Evolutionary conservation across 2,113 vertebrate genomes (phyloP).

Genomic region (Spilogale gracilis): DNA sequence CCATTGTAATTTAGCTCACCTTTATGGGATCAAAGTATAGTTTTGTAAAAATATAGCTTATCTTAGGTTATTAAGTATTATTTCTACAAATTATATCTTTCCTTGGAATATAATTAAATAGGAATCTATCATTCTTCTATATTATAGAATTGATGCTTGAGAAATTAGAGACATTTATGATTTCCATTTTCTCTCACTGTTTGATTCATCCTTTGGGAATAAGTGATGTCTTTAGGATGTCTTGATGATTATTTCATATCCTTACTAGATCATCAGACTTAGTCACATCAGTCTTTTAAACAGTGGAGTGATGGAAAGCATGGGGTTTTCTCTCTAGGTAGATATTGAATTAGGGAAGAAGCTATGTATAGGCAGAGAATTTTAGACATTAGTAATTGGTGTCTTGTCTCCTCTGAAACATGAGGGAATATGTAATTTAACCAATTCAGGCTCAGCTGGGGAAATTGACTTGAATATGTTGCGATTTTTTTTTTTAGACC

Average conservation of each 20-base stretch:
- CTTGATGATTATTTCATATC: not conserved
- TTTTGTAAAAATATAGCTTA: conserved; percentile 41
- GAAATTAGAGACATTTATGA: conserved; percentile 33
- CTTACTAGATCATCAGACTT: not conserved
- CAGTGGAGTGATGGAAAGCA: not conserved
- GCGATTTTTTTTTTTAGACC: not conserved
- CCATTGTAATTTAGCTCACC: not conserved
- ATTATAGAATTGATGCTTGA: conserved; percentile 12
- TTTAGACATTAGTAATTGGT: not conserved
- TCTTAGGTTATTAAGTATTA: conserved; percentile 31
- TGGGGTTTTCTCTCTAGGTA: not conserved
- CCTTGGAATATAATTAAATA: conserved; percentile 2
- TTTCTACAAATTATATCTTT: not conserved
- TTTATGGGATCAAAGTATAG: not conserved
- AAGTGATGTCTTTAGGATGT: not conserved
- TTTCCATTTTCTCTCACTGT: conserved; percentile 29
- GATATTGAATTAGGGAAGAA: not conserved
- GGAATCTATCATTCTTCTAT: not conserved
- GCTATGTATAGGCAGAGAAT: not conserved
- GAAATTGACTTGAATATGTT: not conserved
- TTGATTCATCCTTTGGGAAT: conserved; percentile 8
- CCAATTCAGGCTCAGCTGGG: not conserved
- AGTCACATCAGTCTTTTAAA: not conserved
- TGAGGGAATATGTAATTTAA: not conserved
- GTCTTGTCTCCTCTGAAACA: conserved; percentile 41